Conservation (phyloP, 1,140 invertebrate species). For the Centruroides vittatus region DNA sequence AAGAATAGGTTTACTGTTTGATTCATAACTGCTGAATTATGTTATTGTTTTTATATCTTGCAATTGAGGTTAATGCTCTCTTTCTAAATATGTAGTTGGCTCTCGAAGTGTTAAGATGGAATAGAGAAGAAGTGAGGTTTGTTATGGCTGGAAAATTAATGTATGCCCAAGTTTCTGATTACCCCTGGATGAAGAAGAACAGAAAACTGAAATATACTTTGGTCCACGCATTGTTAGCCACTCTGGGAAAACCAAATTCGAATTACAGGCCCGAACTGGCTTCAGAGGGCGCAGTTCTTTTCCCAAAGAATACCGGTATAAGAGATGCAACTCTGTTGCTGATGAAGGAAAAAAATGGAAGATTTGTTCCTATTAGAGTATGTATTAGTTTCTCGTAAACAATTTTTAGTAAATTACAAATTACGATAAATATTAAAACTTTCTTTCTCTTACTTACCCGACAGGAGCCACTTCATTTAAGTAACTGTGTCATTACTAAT, state of each 20-base stretch:
- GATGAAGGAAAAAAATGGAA: conserved; percentile 75
- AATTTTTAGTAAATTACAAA: no score
- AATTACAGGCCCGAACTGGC: conserved; percentile 34
- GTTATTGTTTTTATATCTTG: no score
- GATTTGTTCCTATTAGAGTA: conserved; percentile 66
- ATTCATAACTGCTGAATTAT: no score
- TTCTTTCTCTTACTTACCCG: background rate
- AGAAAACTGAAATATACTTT: conserved; percentile 73
- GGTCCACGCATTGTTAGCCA: conserved; percentile 72
- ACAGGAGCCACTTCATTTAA: conserved; percentile 71
- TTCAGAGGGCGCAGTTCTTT: conserved; percentile 33
- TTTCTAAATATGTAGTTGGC: conserved; percentile 37
- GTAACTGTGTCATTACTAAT: conserved; percentile 69
- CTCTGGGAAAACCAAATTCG: conserved; percentile 27
- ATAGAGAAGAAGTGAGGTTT: conserved; percentile 71
- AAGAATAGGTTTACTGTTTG: no score
- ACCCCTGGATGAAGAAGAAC: conserved; percentile 41
- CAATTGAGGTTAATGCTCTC: no score
- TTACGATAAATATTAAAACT: background rate
- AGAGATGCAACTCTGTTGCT: conserved; percentile 73
- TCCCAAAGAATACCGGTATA: conserved; percentile 51
- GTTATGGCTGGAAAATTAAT: conserved; percentile 66
- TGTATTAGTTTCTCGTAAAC: conserved; percentile 17
- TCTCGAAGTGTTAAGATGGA: conserved; percentile 79
- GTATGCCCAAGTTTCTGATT: conserved; percentile 77